Evolutionary conservation across 1,140 invertebrate genomes (phyloP).

Genomic region (Caenorhabditis briggsae): DNA sequence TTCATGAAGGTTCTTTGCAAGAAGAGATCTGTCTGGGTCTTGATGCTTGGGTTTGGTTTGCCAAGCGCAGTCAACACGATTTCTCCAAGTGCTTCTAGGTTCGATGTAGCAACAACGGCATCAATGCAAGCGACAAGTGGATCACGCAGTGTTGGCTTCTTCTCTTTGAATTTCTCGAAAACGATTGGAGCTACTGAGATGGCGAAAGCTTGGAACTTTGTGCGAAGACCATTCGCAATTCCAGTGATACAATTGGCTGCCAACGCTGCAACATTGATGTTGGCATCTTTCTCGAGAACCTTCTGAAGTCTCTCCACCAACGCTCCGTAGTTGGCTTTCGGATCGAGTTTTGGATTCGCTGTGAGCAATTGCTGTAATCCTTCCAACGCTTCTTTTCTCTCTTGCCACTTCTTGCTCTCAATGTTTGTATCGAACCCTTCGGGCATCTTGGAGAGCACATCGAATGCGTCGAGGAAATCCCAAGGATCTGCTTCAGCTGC

Average conservation of each 20-base stretch:
- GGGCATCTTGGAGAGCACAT: constrained; percentile 91
- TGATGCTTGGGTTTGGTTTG: constrained; percentile 95
- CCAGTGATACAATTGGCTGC: constrained; percentile 88
- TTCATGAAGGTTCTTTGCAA: constrained; percentile 86
- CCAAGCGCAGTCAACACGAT: constrained; percentile 86
- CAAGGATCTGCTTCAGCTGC: constrained; percentile 83
- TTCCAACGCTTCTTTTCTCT: constrained; percentile 88
- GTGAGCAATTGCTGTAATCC: constrained; percentile 84
- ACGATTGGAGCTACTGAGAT: background rate
- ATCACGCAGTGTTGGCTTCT: constrained; percentile 86
- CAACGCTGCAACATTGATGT: constrained; percentile 91
- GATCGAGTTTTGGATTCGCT: constrained; percentile 81
- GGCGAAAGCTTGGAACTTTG: constrained; percentile 85
- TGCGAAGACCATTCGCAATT: constrained; percentile 89
- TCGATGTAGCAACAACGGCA: constrained; percentile 83
- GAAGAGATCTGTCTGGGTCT: constrained; percentile 91
- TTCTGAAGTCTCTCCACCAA: constrained; percentile 89
- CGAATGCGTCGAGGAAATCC: constrained; percentile 90
- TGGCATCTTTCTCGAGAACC: constrained; percentile 89
- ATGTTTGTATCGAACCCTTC: constrained; percentile 88
- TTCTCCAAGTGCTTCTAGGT: constrained; percentile 89
- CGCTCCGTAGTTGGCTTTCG: constrained; percentile 84
- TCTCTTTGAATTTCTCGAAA: constrained; percentile 97
- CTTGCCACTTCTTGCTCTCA: constrained; percentile 97
- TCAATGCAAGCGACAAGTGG: constrained; percentile 86